Base-by-base conservation (phyloP, 2,113 vertebrate genomes). In the Cromileptes altivelis region DNA sequence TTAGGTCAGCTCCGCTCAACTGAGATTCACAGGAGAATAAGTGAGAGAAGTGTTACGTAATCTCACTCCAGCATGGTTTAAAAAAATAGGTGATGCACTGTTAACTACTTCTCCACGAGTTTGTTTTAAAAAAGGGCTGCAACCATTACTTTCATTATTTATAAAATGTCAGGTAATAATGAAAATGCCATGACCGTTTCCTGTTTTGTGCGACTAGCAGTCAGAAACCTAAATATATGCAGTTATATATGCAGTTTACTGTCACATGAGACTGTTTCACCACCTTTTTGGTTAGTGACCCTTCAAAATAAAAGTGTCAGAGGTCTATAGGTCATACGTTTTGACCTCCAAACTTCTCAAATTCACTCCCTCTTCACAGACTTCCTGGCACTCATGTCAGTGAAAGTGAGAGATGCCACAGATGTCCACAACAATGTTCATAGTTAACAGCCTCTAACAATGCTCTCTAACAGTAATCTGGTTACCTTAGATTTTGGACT, bases 381-480 rank as follows among this genome's bases (percentile, higher is more conserved):
- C 89, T 99, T 99, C 78, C 96, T 99, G 70, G 96, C 98, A 0
- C 96, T 99, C 15, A 99, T 99, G 98, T 98, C 98, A 61, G 98
- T 99, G 98, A 99, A 99, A 95, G 98, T 99, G 85, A 64, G 84
- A 95, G 94, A 71, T 23, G 4, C 13, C 14, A 4, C 2, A 0
- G 7, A 1, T 70, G 25, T 76, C 13, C 4, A 25, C 27, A 13
- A 13, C 30, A 30, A 6, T 37, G 30, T 61, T 53, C 68, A 3
- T 7, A 37, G 6, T 37, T 37, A 37, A 37, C 33, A 37, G 33
- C 33, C 33, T 37, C 6, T 37, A 37, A 37, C 6, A 7, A 37
- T 37, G 33, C 33, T 37, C 33, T 37, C 33, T 37, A 37, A 7
- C 6, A 37, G 33, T 37, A 37, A 37, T 37, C 33, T 37, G 33